Base-by-base conservation (phyloP, 2,797 vertebrate species). In the Diceros bicornis region DNA sequence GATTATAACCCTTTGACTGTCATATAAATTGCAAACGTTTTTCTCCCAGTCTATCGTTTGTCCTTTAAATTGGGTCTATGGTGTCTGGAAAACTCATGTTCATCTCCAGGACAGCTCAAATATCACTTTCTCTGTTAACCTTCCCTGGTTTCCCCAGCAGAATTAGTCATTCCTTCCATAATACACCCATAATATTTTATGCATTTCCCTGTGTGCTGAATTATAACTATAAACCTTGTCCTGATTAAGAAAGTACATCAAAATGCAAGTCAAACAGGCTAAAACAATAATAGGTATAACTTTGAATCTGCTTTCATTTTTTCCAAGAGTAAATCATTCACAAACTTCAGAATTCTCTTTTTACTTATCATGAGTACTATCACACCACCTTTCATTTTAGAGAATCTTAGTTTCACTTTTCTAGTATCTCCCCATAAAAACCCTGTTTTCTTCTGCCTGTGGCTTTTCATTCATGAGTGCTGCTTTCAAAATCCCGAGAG, bases 101-200 rank as follows among this genome's bases (percentile, higher is more conserved):
- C 20, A 92, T 52, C 44, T 83, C 37, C 10, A 50, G 13, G 27
- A 77, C 32, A 92, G 23, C 32, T 83, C 21, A 68, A 12, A 52
- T 41, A 72, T 57, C 68, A 91, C n/a, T 62, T 84, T 91, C 66
- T 84, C 44, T 71, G 47, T 89, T 62, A 74, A 82, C 21, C 8
- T 61, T 69, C 62, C 32, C 21, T 72, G 13, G 34, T 66, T 97
- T 92, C 44, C 47, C 69, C 57, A 32, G 61, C 27, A 94, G 59
- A 81, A 89, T 91, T 32, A 84, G 44, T 96, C 59, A 90, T 91
- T 88, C 59, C 47, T 84, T 91, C 75, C 37, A 92, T 14, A 21
- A 71, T 37, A 68, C 41, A 83, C 12, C 14, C 21, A 57, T 66
- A 94, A 93, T 74, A 83, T 86, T 83, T 50, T 82, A 5, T 66